A percentile compares a stretch with the other conserved stretches of the same genome.
phyloP scores from a whole-genome alignment of 1,140 invertebrate species.

The Acromyrmex echinatior region DNA sequence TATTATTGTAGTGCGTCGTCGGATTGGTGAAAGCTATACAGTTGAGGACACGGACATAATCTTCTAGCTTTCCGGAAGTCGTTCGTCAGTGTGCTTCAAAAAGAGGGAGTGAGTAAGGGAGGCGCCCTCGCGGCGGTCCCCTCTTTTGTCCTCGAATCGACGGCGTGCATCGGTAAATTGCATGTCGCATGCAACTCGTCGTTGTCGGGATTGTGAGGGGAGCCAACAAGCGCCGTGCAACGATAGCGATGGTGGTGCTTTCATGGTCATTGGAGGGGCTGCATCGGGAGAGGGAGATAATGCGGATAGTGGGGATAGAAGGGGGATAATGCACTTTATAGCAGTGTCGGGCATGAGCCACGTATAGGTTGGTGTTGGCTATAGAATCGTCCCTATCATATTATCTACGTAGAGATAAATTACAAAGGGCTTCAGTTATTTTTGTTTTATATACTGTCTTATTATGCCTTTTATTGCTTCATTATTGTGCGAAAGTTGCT shows the following conservation, averaged over 20 bases:
- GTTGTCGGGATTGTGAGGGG: conserved; percentile 31
- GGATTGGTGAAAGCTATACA: conserved; percentile 35
- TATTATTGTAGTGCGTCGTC: conserved; percentile 44
- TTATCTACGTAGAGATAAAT: conserved; percentile 1
- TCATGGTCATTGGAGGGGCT: conserved; percentile 53
- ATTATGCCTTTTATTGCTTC: not conserved
- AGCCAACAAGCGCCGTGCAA: conserved; percentile 67
- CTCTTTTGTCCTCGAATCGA: conserved; percentile 58
- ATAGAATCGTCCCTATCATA: not conserved
- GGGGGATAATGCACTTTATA: conserved; percentile 70
- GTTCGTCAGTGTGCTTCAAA: not conserved
- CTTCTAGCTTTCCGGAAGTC: conserved; percentile 52
- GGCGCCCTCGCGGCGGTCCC: conserved; percentile 47
- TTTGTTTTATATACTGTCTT: not conserved
- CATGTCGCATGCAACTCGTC: conserved; percentile 65
- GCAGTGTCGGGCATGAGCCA: not conserved
- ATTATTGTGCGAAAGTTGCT: conserved; percentile 13
- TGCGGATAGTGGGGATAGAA: conserved; percentile 56
- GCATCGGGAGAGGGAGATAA: conserved; percentile 60
- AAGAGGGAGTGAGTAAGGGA: conserved; percentile 38
- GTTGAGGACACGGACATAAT: conserved; percentile 26
- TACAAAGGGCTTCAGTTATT: not conserved
- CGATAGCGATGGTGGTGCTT: conserved; percentile 31
- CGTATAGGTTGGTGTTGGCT: not conserved
- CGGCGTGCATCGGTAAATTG: conserved; percentile 70